These are phyloP conservation scores for Scylla paramamosain DNA, from an alignment of 1,140 invertebrate species.

Conservation along the genomic window DNA sequence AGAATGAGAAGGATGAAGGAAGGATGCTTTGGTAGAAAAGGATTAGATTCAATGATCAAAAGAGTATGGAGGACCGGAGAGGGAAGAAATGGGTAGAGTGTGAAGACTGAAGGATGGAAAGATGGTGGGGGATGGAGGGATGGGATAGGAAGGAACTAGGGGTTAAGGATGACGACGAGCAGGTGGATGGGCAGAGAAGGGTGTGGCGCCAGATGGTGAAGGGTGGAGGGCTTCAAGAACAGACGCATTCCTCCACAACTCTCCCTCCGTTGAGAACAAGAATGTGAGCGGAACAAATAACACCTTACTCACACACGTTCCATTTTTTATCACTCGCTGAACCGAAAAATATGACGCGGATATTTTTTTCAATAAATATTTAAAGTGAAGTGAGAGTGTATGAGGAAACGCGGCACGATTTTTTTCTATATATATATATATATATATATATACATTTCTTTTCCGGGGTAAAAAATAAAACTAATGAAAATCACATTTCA, in stretches of 20 bases:
- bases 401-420: not conserved
- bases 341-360: not conserved
- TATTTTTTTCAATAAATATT: conserved; percentile 1
- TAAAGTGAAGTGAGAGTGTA: not conserved
- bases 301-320: not conserved
- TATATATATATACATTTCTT: conserved; percentile 10
- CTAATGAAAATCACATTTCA: conserved; percentile 16
- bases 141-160: not conserved
- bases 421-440: not conserved
- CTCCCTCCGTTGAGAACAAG: not conserved
- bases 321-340: not conserved
- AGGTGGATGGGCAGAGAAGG: too few relatives aligned
- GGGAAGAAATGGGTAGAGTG: not conserved
- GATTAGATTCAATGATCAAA: not conserved
- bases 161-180: too few relatives aligned
- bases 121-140: not conserved
- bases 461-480: not conserved
- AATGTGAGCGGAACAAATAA: not conserved
- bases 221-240: not conserved
- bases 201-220: not conserved
- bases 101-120: not conserved
- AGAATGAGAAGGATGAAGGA: not conserved
- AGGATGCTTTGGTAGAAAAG: not conserved
- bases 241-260: not conserved
- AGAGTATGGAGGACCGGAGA: not conserved